These are phyloP conservation scores for Dascyllus trimaculatus DNA, from an alignment of 2,113 vertebrate species.

Conservation along the genomic window DNA sequence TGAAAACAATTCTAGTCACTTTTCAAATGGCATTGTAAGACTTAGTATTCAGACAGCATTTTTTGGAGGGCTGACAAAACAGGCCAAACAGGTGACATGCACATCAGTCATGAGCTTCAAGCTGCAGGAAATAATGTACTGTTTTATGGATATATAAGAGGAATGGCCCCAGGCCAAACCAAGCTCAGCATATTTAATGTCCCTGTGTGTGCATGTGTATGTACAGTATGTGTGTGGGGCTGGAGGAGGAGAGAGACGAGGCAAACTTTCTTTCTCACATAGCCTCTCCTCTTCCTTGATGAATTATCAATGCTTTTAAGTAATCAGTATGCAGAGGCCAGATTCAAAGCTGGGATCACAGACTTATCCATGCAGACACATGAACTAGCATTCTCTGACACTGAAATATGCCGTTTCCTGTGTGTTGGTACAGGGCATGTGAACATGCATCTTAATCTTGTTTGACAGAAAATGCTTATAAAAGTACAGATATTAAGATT, in stretches of 20 bases:
- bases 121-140: slow-evolving; percentile 73
- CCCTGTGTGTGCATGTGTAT: slow-evolving; percentile 28
- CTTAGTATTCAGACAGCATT: slow-evolving; percentile 60
- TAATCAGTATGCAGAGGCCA: slow-evolving; percentile 78
- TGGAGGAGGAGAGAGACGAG: slow-evolving; percentile 48
- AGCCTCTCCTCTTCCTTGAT: slow-evolving; percentile 68
- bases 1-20: slow-evolving; percentile 42
- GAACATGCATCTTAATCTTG: slow-evolving; percentile 60
- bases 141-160: slow-evolving; percentile 77
- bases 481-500: slow-evolving; percentile 33
- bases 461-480: slow-evolving; percentile 34
- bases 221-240: slow-evolving; percentile 17
- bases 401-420: slow-evolving; percentile 37
- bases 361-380: slow-evolving; percentile 69
- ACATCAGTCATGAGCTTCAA: slow-evolving; percentile 72
- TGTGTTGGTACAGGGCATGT: slow-evolving; percentile 38
- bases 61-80: slow-evolving; percentile 55
- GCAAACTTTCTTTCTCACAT: slow-evolving; percentile 48
- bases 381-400: slow-evolving; percentile 50
- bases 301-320: slow-evolving; percentile 81
- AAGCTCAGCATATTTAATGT: slow-evolving; percentile 81
- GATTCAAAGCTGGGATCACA: slow-evolving; percentile 76
- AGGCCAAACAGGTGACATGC: slow-evolving; percentile 69
- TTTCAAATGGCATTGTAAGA: slow-evolving; percentile 31
- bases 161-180: slow-evolving; percentile 78